Conservation (phyloP, 2,888 invertebrate species). For the Leuctra nigra region DNA sequence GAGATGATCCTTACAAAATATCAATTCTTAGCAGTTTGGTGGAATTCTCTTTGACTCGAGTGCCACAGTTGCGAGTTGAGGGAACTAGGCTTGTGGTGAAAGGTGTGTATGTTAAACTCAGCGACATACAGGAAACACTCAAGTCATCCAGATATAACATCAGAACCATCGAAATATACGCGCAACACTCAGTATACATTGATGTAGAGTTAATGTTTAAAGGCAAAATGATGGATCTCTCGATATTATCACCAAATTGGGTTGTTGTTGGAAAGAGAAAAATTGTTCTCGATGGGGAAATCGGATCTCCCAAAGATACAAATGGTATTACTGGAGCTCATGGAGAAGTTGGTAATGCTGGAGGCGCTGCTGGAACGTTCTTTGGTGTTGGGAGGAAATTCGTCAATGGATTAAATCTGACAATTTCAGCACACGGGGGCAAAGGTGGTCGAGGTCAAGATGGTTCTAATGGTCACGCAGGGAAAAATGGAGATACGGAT, state of each 20-base stretch:
- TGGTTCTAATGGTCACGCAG: slow-evolving; percentile 2
- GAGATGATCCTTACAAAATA: no score
- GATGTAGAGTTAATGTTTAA: background rate
- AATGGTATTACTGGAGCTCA: background rate
- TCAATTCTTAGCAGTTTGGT: no score
- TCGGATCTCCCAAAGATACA: background rate
- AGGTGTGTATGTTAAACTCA: background rate
- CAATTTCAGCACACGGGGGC: slow-evolving; percentile 6
- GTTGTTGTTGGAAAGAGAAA: background rate
- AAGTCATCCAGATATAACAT: no score
- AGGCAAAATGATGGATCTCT: background rate
- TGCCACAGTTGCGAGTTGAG: no score
- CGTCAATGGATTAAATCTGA: background rate
- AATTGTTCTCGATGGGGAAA: background rate
- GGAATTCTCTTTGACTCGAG: no score
- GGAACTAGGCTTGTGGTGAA: background rate
- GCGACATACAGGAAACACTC: background rate
- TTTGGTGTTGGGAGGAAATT: slow-evolving; percentile 13
- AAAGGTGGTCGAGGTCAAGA: slow-evolving; percentile 15
- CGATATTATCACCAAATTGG: background rate
- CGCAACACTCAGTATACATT: background rate
- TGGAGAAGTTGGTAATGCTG: background rate
- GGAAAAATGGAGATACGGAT: no score
- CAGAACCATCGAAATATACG: background rate
- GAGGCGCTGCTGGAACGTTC: background rate